Base-by-base conservation (phyloP, 2,113 vertebrate species). In the Serinus canaria region DNA sequence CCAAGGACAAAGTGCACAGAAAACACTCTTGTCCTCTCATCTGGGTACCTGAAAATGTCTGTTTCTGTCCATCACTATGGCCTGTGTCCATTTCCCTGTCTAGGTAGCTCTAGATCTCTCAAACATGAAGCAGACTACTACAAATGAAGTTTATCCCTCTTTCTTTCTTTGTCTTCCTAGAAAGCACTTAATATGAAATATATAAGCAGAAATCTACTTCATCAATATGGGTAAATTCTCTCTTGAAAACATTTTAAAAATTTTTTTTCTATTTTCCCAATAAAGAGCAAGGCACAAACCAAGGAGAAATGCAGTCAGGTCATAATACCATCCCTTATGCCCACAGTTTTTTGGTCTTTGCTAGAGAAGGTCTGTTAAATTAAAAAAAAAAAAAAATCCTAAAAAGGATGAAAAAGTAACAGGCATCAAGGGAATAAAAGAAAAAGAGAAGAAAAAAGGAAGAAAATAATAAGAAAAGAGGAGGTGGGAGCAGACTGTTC, bases 401-500 rank as follows among this genome's bases (percentile, higher is more conserved):
- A 1, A 11, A 23, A 25, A 24, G 3, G 2, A 27, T 8, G 1
- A 14, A 50, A 83, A 76, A 66, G 2, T 5, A 37, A 22, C 66
- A 9, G 14, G 30, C 4, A 59, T 24, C 4, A 13, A 11, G 9
- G 2, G 1, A 3, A 4, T 7, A 11, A n/a, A 58, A 22, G 11
- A 13, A 47, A 13, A n/a, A 19, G 12, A 30, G 6, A 11, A 66
- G 22, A 20, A 24, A 3, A 43, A 47, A 11, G 60, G 22, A 20
- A 24, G 4, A 43, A 52, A 39, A 70, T 1, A 27, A 20, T 1
- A 70, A 28, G 20, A 50, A 62, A 73, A 78, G 2, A 37, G 49
- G 53, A 82, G 72, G 55, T 73, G 56, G 56, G 18, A 89, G 53
- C 44, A 69, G 52, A 59, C n/a, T 41, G 35, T 89, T 94, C 89